phyloP scores from a whole-genome alignment of 2,797 vertebrate genomes.

The Decapterus maruadsi region DNA sequence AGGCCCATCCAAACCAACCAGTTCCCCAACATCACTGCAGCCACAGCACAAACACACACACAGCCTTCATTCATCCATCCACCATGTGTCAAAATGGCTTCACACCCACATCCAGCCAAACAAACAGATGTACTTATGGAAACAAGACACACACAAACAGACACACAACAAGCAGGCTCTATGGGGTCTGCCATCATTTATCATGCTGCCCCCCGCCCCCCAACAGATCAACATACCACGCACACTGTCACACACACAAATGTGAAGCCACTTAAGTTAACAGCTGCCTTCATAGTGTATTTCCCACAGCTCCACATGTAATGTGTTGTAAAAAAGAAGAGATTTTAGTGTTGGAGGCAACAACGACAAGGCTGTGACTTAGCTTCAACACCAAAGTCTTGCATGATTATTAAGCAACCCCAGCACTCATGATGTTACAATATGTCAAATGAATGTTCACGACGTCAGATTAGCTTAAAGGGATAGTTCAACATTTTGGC shows the following conservation, averaged over 20 bases:
- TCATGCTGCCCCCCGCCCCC: slow-evolving; percentile 31
- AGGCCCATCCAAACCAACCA: slow-evolving; percentile 37
- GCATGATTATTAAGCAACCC: neutral
- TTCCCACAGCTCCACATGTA: slow-evolving; percentile 2
- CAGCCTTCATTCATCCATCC: slow-evolving; percentile 49
- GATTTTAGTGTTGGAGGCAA: neutral
- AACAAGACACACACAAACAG: slow-evolving; percentile 12
- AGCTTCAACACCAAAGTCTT: neutral
- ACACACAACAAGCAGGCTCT: slow-evolving; percentile 29
- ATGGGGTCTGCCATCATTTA: slow-evolving; percentile 40
- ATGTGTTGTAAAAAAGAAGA: neutral
- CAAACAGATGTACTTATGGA: slow-evolving; percentile 25
- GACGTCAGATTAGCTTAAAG: too few relatives aligned
- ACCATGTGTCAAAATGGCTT: slow-evolving; percentile 34
- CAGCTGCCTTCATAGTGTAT: neutral
- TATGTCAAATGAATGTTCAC: neutral
- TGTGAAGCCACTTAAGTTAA: slow-evolving; percentile 8
- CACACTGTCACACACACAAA: slow-evolving; percentile 19
- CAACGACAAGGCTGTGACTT: neutral
- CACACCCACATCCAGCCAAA: neutral
- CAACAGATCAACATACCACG: slow-evolving; percentile 57
- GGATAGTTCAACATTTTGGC: too few relatives aligned
- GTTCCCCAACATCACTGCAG: slow-evolving; percentile 47
- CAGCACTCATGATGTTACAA: neutral
- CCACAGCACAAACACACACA: slow-evolving; percentile 19